phyloP scores from a whole-genome alignment of 92 coral and sea anemone species.

The Phymanthus crucifer region DNA sequence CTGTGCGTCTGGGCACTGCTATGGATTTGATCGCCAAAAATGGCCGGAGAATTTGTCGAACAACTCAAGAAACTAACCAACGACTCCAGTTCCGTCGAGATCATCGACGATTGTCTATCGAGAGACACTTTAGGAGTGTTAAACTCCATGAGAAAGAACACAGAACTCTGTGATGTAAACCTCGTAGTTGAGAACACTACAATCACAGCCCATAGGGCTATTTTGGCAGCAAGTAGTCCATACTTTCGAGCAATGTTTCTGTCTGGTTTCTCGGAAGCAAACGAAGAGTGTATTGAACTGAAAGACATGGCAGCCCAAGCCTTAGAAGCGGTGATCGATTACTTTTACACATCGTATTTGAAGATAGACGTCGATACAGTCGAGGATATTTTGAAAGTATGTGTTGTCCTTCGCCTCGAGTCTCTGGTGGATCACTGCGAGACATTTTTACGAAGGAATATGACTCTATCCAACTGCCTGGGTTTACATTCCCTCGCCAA shows the following conservation, averaged over 20 bases:
- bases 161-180: slow-evolving; percentile 88
- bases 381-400: slow-evolving; percentile 81
- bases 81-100: slow-evolving; percentile 72
- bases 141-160: slow-evolving; percentile 79
- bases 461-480: slow-evolving; percentile 90
- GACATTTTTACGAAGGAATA: slow-evolving; percentile 93
- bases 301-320: slow-evolving; percentile 84
- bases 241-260: slow-evolving; percentile 98
- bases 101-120: slow-evolving; percentile 83
- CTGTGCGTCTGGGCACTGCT: background rate
- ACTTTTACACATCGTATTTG: slow-evolving; percentile 92
- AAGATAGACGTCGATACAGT: slow-evolving; percentile 80
- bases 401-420: slow-evolving; percentile 80
- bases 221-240: slow-evolving; percentile 97
- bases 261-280: slow-evolving; percentile 92
- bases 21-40: slow-evolving; percentile 29
- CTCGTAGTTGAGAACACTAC: slow-evolving; percentile 70
- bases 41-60: slow-evolving; percentile 18
- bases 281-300: slow-evolving; percentile 70
- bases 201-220: slow-evolving; percentile 84
- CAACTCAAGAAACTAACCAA: slow-evolving; percentile 38
- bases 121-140: slow-evolving; percentile 74
- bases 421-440: slow-evolving; percentile 92
- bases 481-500: slow-evolving; percentile 90
- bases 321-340: slow-evolving; percentile 69